These are phyloP conservation scores for Hestina assimilis DNA, from an alignment of 1,140 invertebrate species.

Conservation along the genomic window DNA sequence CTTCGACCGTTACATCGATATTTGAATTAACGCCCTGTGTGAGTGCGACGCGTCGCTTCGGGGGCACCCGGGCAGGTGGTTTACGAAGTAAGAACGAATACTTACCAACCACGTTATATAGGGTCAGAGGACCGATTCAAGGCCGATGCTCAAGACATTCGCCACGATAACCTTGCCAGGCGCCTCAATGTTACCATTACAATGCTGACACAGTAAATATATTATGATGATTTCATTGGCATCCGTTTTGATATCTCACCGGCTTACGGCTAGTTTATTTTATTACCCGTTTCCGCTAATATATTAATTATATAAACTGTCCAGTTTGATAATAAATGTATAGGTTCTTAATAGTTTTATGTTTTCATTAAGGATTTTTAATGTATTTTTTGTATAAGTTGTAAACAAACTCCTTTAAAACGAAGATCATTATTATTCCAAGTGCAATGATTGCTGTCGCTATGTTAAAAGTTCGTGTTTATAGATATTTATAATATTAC, in stretches of 20 bases:
- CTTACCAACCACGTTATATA: conserved; percentile 36
- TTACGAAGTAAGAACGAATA: conserved; percentile 35
- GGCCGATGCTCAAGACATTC: conserved; percentile 55
- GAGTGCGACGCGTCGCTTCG: conserved; percentile 34
- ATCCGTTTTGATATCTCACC: conserved; percentile 4
- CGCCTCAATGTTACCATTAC: conserved; percentile 30
- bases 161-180: conserved; percentile 55
- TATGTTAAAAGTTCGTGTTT: conserved; percentile 3
- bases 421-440: too few species aligned
- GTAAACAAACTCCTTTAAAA: conserved; percentile 6
- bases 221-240: conserved; percentile 5
- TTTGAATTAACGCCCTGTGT: conserved; percentile 36
- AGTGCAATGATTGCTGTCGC: conserved; percentile 24
- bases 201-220: conserved; percentile 17
- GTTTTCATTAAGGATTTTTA: too few species aligned
- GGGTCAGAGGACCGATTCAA: conserved; percentile 67
- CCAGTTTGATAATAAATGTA: too few species aligned
- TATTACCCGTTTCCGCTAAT: too few species aligned
- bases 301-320: too few species aligned
- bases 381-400: too few species aligned
- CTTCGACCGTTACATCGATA: conserved; percentile 23
- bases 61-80: conserved; percentile 59
- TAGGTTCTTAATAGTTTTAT: too few species aligned
- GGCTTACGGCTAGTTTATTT: neutral
- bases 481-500: conserved; percentile 4